phyloP scores from a whole-genome alignment of 64 coral and sea anemone species.

The Exaiptasia diaphana region DNA sequence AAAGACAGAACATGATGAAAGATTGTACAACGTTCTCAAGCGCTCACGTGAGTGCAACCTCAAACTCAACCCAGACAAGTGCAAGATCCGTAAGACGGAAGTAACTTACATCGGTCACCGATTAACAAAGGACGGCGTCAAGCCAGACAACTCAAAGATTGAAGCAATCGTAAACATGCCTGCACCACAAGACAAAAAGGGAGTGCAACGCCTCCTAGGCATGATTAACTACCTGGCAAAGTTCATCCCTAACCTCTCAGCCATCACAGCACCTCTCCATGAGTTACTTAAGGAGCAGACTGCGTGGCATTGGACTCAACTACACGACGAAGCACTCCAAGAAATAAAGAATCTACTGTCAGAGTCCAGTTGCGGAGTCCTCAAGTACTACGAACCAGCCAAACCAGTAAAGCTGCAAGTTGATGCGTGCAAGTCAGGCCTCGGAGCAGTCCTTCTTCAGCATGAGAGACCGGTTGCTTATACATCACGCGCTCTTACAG shows the following conservation, averaged over 20 bases:
- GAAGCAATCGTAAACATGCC: constrained; percentile 25
- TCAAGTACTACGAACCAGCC: constrained; percentile 3
- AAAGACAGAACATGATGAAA: constrained; percentile 7
- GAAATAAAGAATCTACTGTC: constrained; percentile 42
- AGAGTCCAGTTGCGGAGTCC: background rate
- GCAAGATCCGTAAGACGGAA: background rate
- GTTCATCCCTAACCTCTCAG: constrained; percentile 29
- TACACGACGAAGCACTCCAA: constrained; percentile 51
- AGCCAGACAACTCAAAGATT: constrained; percentile 6
- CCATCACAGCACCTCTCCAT: background rate
- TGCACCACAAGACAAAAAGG: background rate
- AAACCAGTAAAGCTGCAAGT: background rate
- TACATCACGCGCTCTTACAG: constrained; percentile 39
- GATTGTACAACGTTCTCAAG: background rate
- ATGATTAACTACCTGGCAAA: constrained; percentile 44
- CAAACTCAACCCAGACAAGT: constrained; percentile 20
- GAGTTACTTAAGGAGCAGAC: constrained; percentile 5
- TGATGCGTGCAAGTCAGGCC: constrained; percentile 17
- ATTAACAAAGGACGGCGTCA: background rate
- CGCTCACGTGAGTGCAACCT: background rate
- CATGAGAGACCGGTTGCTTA: constrained; percentile 38
- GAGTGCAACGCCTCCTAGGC: constrained; percentile 38
- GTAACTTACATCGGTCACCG: constrained; percentile 12
- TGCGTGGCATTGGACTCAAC: constrained; percentile 30
- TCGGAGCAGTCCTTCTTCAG: constrained; percentile 31